Evolutionary conservation across 2,797 vertebrate genomes (phyloP).

Genomic region (Oreochromis grahami): DNA sequence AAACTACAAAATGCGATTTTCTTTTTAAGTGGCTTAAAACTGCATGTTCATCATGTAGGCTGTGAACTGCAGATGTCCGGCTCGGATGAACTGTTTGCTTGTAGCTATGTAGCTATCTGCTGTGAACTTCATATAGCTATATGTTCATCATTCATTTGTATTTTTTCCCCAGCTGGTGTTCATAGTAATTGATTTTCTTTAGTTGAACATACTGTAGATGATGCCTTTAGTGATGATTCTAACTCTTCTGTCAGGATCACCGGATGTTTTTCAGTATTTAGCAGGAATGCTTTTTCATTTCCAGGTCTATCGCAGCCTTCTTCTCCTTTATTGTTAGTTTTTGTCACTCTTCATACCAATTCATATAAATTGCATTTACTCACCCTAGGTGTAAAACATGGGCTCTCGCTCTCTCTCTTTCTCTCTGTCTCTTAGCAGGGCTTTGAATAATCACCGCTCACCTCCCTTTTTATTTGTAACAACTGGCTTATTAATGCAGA

Average conservation of each 20-base stretch:
- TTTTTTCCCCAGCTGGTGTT: not conserved
- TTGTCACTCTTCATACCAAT: conserved; percentile 3
- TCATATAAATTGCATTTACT: conserved; percentile 52
- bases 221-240: not conserved
- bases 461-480: conserved; percentile 69
- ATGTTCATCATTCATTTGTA: not conserved
- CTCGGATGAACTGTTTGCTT: not conserved
- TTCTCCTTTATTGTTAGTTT: conserved; percentile 3
- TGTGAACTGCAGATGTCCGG: not conserved
- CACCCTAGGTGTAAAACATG: conserved; percentile 56
- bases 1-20: not conserved
- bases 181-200: not conserved
- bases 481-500: conserved; percentile 73
- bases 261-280: not conserved
- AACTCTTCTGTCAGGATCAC: not conserved
- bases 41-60: not conserved
- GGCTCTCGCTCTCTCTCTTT: conserved; percentile 35
- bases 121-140: not conserved
- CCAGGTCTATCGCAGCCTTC: not conserved
- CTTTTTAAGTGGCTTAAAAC: not conserved
- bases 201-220: not conserved
- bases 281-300: not conserved
- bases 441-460: conserved; percentile 66
- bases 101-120: not conserved
- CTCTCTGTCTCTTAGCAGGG: conserved; percentile 26